Evolutionary conservation across 2,797 vertebrate genomes (phyloP).

Genomic region (Sphenopsis melanotis): DNA sequence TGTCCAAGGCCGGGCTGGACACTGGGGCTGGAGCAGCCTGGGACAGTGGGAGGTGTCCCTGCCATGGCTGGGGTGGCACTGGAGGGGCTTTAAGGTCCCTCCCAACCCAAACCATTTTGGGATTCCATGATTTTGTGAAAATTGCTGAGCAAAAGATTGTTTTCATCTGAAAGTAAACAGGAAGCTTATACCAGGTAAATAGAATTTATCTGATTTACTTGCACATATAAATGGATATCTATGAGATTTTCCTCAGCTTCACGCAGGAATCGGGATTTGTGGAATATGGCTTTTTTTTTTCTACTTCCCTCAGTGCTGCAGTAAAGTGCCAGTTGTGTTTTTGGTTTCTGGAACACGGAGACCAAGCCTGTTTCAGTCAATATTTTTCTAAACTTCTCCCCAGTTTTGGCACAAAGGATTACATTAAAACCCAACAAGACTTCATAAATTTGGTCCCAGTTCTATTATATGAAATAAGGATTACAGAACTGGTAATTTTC

Average conservation of each 20-base stretch:
- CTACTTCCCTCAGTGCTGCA: neutral
- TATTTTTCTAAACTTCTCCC: neutral
- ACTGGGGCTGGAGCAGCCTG: neutral
- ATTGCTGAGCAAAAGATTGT: neutral
- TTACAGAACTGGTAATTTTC: neutral
- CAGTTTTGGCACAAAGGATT: neutral
- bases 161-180: neutral
- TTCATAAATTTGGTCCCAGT: neutral
- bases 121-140: neutral
- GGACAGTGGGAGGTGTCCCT: neutral
- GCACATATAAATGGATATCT: neutral
- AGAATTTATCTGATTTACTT: neutral
- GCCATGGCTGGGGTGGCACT: neutral
- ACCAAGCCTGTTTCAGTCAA: neutral
- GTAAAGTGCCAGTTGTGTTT: neutral
- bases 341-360: neutral
- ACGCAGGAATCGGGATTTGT: neutral
- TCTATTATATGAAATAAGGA: neutral
- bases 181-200: neutral
- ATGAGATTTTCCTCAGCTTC: neutral
- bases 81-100: rapidly evolving
- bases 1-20: neutral
- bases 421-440: neutral
- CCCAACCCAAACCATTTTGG: rapidly evolving
- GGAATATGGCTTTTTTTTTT: neutral